Evolutionary conservation across 1,140 invertebrate genomes (phyloP), one percentile per base, ranked within the genome.

Genomic region (Venturia canescens): DNA sequence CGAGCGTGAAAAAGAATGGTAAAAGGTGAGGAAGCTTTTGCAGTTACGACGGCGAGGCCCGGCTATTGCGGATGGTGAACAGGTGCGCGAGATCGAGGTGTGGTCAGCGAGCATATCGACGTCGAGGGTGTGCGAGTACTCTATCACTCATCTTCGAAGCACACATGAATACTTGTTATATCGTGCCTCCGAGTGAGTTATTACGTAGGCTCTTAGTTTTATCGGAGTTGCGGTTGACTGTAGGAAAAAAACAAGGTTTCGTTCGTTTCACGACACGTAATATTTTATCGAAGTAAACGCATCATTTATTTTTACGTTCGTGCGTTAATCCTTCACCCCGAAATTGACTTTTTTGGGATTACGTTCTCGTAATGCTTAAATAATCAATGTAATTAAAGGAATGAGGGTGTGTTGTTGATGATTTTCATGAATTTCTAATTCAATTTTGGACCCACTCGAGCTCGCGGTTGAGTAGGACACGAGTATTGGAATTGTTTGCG

Each of bases 1-100:
- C 9, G 60, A 15, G 23, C 1, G 15, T 4, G 1, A 57, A 57
- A 57, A 63, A 26, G 9, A 9, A 63, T 27, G 21, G 3, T 26
- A 23, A 63, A 63, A 21, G n/a, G 60, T 15, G 27, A 23, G 11
- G 34, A 6, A 23, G 34, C 34, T n/a, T 44, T 48, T 69, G 34
- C 48, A 71, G 48, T 48, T 23, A 16, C 69, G 69, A 71, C 23
- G 48, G 69, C 16, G 44, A 44, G n/a, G n/a, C n/a, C 5, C 0
- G 60, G n/a, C 1, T 48, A 48, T 71, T 71, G 48, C n/a, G 34
- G 67, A 71, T 71, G 5, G 69, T 44, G 69, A 11, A 63, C 69
- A 44, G 69, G 34, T 71, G 69, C 69, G 69, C 69, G 69, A 71
- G 69, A 71, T 44, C 23, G 21, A 71, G 69, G 69, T 71, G 69